Percentiles rank a stretch among this genome's conserved stretches.
phyloP scores from a whole-genome alignment of 2,888 invertebrate species.

The Linhomoeus sp. region DNA sequence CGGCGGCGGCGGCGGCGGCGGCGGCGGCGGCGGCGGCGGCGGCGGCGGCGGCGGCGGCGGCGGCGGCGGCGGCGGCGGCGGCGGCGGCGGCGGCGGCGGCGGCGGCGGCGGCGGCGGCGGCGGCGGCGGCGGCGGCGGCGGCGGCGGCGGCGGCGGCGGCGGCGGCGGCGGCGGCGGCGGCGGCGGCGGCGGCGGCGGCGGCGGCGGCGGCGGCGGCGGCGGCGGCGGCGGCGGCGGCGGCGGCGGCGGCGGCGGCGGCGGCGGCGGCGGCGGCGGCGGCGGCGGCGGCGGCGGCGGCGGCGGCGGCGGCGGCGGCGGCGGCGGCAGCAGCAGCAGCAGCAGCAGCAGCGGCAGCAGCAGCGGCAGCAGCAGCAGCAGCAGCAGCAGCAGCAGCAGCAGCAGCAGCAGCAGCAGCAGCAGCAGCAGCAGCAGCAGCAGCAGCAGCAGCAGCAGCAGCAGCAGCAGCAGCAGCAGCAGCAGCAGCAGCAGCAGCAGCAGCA shows the following conservation, averaged over 20 bases:
- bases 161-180: neutral
- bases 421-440: slow-evolving; percentile 75
- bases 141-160: slow-evolving; percentile 2
- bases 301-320: slow-evolving; percentile 5
- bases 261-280: neutral
- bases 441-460: slow-evolving; percentile 7
- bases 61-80: slow-evolving; percentile 41
- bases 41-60: slow-evolving; percentile 3
- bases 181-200: slow-evolving; percentile 1
- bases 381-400: slow-evolving; percentile 62
- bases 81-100: slow-evolving; percentile 71
- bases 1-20: slow-evolving; percentile 3
- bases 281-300: neutral
- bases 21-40: neutral
- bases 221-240: neutral
- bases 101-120: slow-evolving; percentile 70
- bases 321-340: slow-evolving; percentile 1
- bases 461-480: slow-evolving; percentile 3
- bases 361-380: slow-evolving; percentile 3
- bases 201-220: neutral
- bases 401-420: slow-evolving; percentile 67
- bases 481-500: neutral
- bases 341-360: neutral
- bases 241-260: slow-evolving; percentile 1
- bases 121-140: slow-evolving; percentile 46